Conservation (phyloP, 2,797 vertebrate genomes). For the Poliocrania exsul region DNA sequence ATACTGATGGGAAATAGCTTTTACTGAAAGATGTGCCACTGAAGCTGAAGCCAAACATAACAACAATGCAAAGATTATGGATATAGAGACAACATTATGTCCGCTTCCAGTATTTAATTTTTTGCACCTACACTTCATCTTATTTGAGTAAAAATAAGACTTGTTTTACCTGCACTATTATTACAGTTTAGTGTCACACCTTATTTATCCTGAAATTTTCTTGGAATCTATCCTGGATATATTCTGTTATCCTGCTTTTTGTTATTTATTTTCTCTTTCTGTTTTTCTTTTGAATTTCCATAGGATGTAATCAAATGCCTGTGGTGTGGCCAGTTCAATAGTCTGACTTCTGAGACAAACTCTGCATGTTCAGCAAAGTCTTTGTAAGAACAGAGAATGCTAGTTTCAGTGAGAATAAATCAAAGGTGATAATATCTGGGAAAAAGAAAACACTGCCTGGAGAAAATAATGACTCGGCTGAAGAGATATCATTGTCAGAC, state of each 20-base stretch:
- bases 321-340: neutral
- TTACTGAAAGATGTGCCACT: neutral
- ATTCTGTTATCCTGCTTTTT: neutral
- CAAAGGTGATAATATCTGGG: slow-evolving; percentile 35
- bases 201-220: neutral
- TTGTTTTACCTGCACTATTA: neutral
- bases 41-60: neutral
- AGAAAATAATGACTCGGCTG: neutral
- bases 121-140: neutral
- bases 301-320: slow-evolving; percentile 13
- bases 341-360: neutral
- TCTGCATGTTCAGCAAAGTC: neutral
- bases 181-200: neutral
- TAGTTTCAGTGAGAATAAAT: slow-evolving; percentile 33
- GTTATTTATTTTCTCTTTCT: neutral
- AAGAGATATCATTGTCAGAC: slow-evolving; percentile 13
- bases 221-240: neutral
- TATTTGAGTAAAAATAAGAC: neutral
- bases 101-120: neutral
- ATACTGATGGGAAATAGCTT: neutral
- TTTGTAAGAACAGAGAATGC: slow-evolving; percentile 1
- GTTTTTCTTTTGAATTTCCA: neutral
- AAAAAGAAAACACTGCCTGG: neutral
- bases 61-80: neutral
- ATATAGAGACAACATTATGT: neutral